Percentiles rank a stretch among this genome's conserved stretches.
These are phyloP conservation scores for Elgaria multicarinata DNA, from an alignment of 2,113 vertebrate species.

Conservation along the genomic window DNA sequence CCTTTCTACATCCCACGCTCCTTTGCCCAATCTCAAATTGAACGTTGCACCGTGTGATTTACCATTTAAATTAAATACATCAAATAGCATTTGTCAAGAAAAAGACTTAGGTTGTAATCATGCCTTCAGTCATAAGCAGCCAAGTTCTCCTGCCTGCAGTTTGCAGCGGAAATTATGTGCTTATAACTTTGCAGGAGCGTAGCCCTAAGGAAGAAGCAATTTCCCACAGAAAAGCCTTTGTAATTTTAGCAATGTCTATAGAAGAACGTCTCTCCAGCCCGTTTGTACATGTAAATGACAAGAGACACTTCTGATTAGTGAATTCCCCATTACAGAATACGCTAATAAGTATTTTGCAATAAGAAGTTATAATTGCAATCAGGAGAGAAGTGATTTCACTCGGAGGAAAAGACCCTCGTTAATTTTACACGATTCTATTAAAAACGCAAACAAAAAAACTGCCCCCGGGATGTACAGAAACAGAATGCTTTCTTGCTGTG, in stretches of 20 bases:
- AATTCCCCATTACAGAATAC: background rate
- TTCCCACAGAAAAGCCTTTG: background rate
- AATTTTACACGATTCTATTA: background rate
- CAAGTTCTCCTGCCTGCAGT: background rate
- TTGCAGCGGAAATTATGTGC: slow-evolving; percentile 4
- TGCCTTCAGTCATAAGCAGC: background rate
- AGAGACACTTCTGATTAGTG: slow-evolving; percentile 16
- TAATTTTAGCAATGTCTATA: slow-evolving; percentile 17
- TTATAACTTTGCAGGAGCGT: slow-evolving; percentile 22
- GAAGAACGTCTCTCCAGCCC: background rate
- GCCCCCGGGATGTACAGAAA: background rate
- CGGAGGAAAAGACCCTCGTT: background rate
- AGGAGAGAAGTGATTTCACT: background rate
- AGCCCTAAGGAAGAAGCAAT: background rate
- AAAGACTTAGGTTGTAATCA: background rate
- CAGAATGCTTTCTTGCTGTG: background rate
- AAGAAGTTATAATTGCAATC: slow-evolving; percentile 23
- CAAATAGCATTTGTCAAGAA: background rate
- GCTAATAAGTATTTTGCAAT: slow-evolving; percentile 13
- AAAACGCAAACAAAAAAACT: background rate
- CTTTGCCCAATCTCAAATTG: background rate
- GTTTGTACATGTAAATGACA: background rate
- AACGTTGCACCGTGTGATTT: background rate
- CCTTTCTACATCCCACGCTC: background rate
- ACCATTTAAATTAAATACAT: slow-evolving; percentile 32